A percentile compares a stretch with the other conserved stretches of the same genome.
Evolutionary conservation across 2,113 vertebrate species (phyloP).

Genomic region (Myiozetetes cayanensis): DNA sequence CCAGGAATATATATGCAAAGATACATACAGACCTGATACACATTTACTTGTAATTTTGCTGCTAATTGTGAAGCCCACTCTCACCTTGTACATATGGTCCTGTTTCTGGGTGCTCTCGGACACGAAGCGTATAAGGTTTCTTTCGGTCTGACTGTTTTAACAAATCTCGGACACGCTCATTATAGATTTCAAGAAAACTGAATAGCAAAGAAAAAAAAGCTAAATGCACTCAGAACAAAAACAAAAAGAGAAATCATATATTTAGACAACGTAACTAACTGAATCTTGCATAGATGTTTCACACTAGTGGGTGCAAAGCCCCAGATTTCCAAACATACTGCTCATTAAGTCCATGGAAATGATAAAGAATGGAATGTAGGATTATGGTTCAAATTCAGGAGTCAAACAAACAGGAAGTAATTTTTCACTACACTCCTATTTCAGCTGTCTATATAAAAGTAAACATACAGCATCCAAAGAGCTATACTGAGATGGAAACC

Average conservation of each 20-base stretch:
- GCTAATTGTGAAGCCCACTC: background rate
- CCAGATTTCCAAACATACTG: background rate
- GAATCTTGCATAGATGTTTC: background rate
- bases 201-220: background rate
- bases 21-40: background rate
- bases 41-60: background rate
- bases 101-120: conserved; percentile 81
- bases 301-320: background rate
- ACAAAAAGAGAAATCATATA: background rate
- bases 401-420: background rate
- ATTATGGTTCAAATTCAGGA: background rate
- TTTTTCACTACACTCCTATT: background rate
- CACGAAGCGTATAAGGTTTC: conserved; percentile 79
- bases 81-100: conserved; percentile 96
- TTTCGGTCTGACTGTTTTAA: conserved; percentile 80
- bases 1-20: background rate
- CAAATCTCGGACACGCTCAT: conserved; percentile 92
- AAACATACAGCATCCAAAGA: background rate
- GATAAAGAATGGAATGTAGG: background rate
- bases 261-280: background rate
- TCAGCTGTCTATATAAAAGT: background rate
- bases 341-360: background rate
- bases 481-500: background rate
- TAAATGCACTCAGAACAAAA: background rate
- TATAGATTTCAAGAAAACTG: conserved; percentile 98